Conservation (phyloP, 2,888 invertebrate genomes). For the Phaonia tiefii region DNA sequence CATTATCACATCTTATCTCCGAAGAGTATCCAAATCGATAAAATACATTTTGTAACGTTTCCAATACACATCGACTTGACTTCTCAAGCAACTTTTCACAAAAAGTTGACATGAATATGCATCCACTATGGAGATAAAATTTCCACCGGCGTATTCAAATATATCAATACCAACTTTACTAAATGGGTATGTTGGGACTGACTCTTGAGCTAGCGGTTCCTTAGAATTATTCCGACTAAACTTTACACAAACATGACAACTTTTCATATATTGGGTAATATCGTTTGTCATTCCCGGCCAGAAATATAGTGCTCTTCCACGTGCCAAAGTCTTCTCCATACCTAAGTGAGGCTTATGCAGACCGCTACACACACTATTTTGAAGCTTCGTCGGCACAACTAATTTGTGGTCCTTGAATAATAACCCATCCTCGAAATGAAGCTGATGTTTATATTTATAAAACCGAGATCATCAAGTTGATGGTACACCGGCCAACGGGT, state of each 20-base stretch:
- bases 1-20: constrained; percentile 29
- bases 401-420: no score
- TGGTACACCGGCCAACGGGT: constrained; percentile 5
- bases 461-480: constrained; percentile 47
- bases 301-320: no score
- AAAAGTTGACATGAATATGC: constrained; percentile 47
- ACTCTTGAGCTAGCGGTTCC: constrained; percentile 52
- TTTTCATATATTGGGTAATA: constrained; percentile 37
- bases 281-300: no score
- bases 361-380: no score
- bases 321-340: constrained; percentile 52
- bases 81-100: not conserved
- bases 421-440: constrained; percentile 56
- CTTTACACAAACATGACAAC: constrained; percentile 56
- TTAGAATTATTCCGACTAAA: constrained; percentile 60
- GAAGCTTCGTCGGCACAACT: no score
- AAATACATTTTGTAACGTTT: no score
- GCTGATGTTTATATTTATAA: constrained; percentile 47
- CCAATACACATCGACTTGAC: not conserved
- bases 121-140: constrained; percentile 42
- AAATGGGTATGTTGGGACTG: constrained; percentile 44
- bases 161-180: constrained; percentile 38
- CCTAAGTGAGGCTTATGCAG: constrained; percentile 59
- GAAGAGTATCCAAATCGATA: constrained; percentile 38
- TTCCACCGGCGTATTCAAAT: constrained; percentile 47